Evolutionary conservation across 2,888 invertebrate species (phyloP).

Genomic region (Caenorhabditis zanzibari): DNA sequence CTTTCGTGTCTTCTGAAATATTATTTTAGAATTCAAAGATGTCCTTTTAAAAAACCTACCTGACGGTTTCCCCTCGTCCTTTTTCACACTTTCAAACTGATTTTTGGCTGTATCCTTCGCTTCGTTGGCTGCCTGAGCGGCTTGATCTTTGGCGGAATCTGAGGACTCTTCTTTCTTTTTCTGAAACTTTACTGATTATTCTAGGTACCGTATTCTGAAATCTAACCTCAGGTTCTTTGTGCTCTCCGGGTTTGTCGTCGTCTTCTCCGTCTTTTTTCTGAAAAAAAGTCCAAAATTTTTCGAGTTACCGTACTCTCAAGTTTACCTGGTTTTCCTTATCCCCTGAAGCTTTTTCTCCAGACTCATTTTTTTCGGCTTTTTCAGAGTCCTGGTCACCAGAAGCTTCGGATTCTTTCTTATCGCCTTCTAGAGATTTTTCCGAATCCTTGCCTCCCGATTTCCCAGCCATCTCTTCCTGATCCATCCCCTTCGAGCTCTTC

Average conservation of each 20-base stretch:
- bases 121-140: conserved; percentile 5
- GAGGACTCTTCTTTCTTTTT: conserved; percentile 2
- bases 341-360: too few relatives aligned
- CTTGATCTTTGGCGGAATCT: background rate
- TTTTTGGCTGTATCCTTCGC: conserved; percentile 14
- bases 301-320: too few relatives aligned
- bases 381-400: background rate
- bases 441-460: background rate
- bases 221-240: background rate
- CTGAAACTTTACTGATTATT: background rate
- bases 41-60: background rate
- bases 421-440: background rate
- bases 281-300: too few relatives aligned
- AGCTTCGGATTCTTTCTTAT: background rate
- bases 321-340: too few relatives aligned
- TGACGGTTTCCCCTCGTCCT: background rate
- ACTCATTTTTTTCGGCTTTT: background rate
- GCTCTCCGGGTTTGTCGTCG: background rate
- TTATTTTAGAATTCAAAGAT: background rate
- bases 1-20: background rate
- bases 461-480: background rate
- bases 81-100: conserved; percentile 1
- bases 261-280: too few relatives aligned
- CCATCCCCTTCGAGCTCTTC: background rate
- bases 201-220: too few relatives aligned